Evolutionary conservation across 2,113 vertebrate genomes (phyloP).

Genomic region (Brachirus orientalis): DNA sequence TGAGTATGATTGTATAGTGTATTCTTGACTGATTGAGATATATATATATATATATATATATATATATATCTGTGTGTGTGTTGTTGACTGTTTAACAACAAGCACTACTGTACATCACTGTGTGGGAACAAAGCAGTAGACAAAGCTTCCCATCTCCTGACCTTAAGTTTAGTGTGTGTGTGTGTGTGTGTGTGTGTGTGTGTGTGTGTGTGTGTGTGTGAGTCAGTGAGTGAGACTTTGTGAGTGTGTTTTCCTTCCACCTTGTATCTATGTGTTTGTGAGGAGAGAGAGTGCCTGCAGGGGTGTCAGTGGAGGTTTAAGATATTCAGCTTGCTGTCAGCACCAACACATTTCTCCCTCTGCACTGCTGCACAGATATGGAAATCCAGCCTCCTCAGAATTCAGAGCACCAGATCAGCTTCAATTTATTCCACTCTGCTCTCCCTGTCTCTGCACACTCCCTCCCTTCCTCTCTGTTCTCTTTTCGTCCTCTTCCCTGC

Average conservation of each 20-base stretch:
- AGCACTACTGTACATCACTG: slow-evolving; percentile 71
- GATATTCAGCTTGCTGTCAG: slow-evolving; percentile 83
- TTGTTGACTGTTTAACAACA: slow-evolving; percentile 78
- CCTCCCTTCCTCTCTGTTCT: slow-evolving; percentile 47
- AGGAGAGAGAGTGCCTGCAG: slow-evolving; percentile 74
- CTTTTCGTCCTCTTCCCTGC: slow-evolving; percentile 16
- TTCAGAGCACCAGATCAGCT: slow-evolving; percentile 83
- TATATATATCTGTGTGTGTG: no score
- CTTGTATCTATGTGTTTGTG: slow-evolving; percentile 45
- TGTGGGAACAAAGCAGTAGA: slow-evolving; percentile 70
- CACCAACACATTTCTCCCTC: slow-evolving; percentile 83
- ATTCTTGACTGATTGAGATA: no score
- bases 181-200: slow-evolving; percentile 3
- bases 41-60: no score
- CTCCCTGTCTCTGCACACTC: slow-evolving; percentile 51
- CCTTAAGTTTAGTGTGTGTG: slow-evolving; percentile 57
- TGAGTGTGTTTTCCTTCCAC: slow-evolving; percentile 33
- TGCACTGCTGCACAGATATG: slow-evolving; percentile 84
- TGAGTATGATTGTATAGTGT: no score
- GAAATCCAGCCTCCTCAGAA: slow-evolving; percentile 82
- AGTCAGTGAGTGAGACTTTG: slow-evolving; percentile 6
- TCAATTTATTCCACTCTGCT: slow-evolving; percentile 82
- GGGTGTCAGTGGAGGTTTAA: slow-evolving; percentile 78
- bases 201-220: slow-evolving; percentile 1
- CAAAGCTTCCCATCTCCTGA: slow-evolving; percentile 71